These are phyloP conservation scores for Palaemon carinicauda DNA, from an alignment of 1,140 invertebrate genomes.

Conservation along the genomic window DNA sequence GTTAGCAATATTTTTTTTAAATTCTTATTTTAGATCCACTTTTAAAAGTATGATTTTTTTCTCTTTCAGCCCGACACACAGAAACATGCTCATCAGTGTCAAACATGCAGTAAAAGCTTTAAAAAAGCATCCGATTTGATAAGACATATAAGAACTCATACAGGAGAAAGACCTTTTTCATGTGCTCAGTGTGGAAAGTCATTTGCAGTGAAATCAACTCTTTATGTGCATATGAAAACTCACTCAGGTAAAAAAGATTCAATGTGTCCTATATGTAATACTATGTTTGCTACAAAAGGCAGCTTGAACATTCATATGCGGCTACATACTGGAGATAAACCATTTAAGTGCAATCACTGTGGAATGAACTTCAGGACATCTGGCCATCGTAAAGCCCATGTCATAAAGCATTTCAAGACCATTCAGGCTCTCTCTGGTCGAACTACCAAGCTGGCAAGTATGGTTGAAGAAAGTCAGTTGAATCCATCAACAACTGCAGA, in stretches of 20 bases:
- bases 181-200: slow-evolving; percentile 64
- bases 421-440: neutral
- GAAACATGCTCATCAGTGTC: slow-evolving; percentile 44
- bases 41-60: neutral
- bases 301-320: slow-evolving; percentile 61
- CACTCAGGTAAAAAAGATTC: slow-evolving; percentile 68
- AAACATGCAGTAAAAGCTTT: slow-evolving; percentile 64
- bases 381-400: slow-evolving; percentile 58
- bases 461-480: slow-evolving; percentile 7
- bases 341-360: slow-evolving; percentile 62
- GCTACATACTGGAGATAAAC: slow-evolving; percentile 62
- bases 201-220: slow-evolving; percentile 66
- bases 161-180: slow-evolving; percentile 63
- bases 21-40: neutral
- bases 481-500: slow-evolving; percentile 3
- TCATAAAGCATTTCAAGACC: slow-evolving; percentile 54
- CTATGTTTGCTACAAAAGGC: slow-evolving; percentile 55
- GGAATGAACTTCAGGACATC: slow-evolving; percentile 59
- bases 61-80: slow-evolving; percentile 30
- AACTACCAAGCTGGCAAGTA: neutral
- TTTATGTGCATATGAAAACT: slow-evolving; percentile 66
- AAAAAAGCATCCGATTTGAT: slow-evolving; percentile 60
- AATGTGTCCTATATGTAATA: slow-evolving; percentile 64
- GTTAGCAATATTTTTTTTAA: too few relatives aligned
- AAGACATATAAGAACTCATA: slow-evolving; percentile 69